Evolutionary conservation across 2,888 invertebrate species (phyloP).

Genomic region (Coenonympha glycerion): DNA sequence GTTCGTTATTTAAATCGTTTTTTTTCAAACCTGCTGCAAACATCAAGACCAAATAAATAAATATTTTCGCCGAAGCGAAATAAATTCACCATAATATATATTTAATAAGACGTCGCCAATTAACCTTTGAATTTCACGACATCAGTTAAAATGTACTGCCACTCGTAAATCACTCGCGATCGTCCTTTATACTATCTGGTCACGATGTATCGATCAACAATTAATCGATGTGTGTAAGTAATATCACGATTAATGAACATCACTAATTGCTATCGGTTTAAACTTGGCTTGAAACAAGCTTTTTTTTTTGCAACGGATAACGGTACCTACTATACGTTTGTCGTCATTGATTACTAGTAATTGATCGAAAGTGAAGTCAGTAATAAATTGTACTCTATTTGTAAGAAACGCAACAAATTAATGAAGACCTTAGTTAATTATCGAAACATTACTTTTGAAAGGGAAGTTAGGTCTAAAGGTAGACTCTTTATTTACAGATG

Average conservation of each 20-base stretch:
- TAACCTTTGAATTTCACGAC: slow-evolving; percentile 57
- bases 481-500: no score
- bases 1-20: neutral
- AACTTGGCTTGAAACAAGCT: no score
- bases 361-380: neutral
- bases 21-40: slow-evolving; percentile 6
- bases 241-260: neutral
- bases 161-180: slow-evolving; percentile 50
- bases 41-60: slow-evolving; percentile 14
- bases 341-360: neutral
- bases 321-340: neutral
- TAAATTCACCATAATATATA: slow-evolving; percentile 16
- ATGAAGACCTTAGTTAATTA: no score
- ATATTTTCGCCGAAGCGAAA: slow-evolving; percentile 8
- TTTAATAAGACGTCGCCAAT: slow-evolving; percentile 49
- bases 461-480: no score
- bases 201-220: slow-evolving; percentile 46
- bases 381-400: neutral
- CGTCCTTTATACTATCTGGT: slow-evolving; percentile 43
- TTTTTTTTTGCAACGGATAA: no score
- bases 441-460: no score
- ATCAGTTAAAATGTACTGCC: slow-evolving; percentile 49
- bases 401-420: no score
- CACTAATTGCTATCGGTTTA: slow-evolving; percentile 15
- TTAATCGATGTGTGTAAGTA: slow-evolving; percentile 37